Evolutionary conservation across 1,140 invertebrate species (phyloP), one percentile per base, ranked within the genome.

Genomic region (Bombus terrestris): DNA sequence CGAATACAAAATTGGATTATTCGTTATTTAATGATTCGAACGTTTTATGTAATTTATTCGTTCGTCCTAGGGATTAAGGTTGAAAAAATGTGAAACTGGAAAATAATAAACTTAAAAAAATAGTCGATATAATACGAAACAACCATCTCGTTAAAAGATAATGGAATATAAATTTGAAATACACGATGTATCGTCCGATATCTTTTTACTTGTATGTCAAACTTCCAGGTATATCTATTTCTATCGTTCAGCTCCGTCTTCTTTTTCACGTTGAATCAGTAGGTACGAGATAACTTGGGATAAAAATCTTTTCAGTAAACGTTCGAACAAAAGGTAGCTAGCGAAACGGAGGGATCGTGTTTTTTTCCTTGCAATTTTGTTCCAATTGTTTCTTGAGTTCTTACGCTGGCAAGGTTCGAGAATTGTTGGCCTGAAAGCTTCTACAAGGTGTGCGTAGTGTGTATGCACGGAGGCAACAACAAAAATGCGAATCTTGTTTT

Each of bases 401-500:
- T 78, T n/a, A 3, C 41, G 1, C 22, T 10, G 18, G 3, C 28
- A 41, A 32, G n/a, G 72, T 69, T 69, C 35, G 43, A 71, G 82
- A 78, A 59, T 83, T 69, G 35, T 64, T 69, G 43, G 41, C 12
- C 9, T 66, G 53, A 57, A 57, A 57, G 35, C 64, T 57, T 57
- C 47, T 25, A 53, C 47, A 22, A 22, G 47, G 47, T 53, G 47
- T 22, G 35, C 18, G 62, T 41, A 47, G 28, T 15, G 12, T 35
- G 25, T 66, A 76, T 77, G 35, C 62, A 57, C 15, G 81, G 10
- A 13, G 37, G 4, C 37, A 71, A n/a, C 37, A 69, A 77, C 74
- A 77, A 83, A 83, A 77, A 77, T 77, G 43, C 47, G 81, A 39
- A 41, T 41, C 43, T 28, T 37, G 35, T 77, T 77, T 83, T 69